Evolutionary conservation across 2,888 invertebrate species (phyloP), one percentile per base, ranked within the genome.

Genomic region (Aspidiotus destructor): DNA sequence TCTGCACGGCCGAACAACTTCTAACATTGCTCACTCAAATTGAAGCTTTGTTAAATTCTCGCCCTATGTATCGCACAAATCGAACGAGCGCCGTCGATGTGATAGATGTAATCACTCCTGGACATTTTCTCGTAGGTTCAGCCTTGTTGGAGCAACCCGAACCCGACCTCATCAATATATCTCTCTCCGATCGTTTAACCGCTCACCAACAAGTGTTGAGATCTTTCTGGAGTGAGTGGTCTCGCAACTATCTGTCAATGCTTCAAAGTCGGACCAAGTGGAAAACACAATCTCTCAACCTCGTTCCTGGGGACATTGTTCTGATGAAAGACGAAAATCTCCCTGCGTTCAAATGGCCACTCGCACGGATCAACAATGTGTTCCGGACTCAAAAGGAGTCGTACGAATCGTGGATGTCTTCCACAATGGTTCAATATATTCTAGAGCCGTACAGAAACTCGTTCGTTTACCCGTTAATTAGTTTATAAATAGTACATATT

Each of bases 31-130:
- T 69, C 10, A 41, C 58, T 2, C 41, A n/a, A 15, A 69, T 71
- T 5, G 71, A 71, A 42, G 57, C 67, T 6, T 57, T 68, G 28
- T 53, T 71, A 52, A 70, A 71, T 41, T 71, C 70, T 2, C 16
- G 70, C 11, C 71, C 70, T 6, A 41, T 71, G 5, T 67, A 67
- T 15, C 17, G 44, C 7, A n/a, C 28, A 1, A 42, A 41, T 2
- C 40, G 41, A 65, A 41, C 54, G 9, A 41, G 11, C 2, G 53
- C 28, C 11, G 41, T 17, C 7, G 15, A 58, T 13, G 53, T 16
- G 7, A 58, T 48, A 16, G 60, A 53, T 28, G 69, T 61, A 2
- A 13, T 69, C n/a, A 65, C 72, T 11, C 72, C 73, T 48, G 71
- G 73, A 6, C 65, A 65, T 15, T 70, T 70, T 48, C 54, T 70